phyloP scores from a whole-genome alignment of 2,113 vertebrate genomes.

The Blennius ocellaris region DNA sequence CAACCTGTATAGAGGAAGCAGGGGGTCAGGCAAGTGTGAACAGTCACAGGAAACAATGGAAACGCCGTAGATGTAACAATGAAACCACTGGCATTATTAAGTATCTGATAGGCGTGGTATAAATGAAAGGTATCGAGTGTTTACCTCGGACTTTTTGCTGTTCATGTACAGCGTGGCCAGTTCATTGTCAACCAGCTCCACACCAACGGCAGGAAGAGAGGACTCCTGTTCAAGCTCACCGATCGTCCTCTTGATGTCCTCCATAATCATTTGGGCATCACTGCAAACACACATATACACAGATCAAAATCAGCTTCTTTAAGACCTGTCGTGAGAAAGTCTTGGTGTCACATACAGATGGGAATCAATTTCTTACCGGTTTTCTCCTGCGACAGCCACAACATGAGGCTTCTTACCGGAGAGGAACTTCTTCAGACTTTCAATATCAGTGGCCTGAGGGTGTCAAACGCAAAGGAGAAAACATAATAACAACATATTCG shows the following conservation, averaged over 20 bases:
- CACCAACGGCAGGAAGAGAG: slow-evolving; percentile 92
- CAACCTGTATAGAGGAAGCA: slow-evolving; percentile 47
- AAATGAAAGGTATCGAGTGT: neutral
- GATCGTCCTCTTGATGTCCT: slow-evolving; percentile 96
- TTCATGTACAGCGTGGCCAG: slow-evolving; percentile 97
- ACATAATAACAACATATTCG: neutral
- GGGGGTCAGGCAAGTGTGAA: neutral
- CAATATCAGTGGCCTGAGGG: slow-evolving; percentile 91
- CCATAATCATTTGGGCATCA: slow-evolving; percentile 97
- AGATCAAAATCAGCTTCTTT: neutral
- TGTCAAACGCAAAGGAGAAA: slow-evolving; percentile 17
- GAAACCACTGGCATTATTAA: neutral
- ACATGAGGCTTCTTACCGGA: slow-evolving; percentile 96
- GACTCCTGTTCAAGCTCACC: slow-evolving; percentile 96
- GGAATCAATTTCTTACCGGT: slow-evolving; percentile 82
- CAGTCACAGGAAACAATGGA: neutral
- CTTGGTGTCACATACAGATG: neutral
- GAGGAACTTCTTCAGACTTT: slow-evolving; percentile 95
- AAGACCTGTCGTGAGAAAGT: neutral
- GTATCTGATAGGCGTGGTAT: neutral
- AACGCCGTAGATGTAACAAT: neutral
- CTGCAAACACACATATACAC: slow-evolving; percentile 68
- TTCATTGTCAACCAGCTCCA: slow-evolving; percentile 96
- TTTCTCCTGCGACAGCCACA: slow-evolving; percentile 94
- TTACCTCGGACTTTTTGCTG: slow-evolving; percentile 98